Percentiles rank a stretch among this genome's conserved stretches.
Conservation (phyloP, 2,888 invertebrate species). For the Drosophila greeni region DNA sequence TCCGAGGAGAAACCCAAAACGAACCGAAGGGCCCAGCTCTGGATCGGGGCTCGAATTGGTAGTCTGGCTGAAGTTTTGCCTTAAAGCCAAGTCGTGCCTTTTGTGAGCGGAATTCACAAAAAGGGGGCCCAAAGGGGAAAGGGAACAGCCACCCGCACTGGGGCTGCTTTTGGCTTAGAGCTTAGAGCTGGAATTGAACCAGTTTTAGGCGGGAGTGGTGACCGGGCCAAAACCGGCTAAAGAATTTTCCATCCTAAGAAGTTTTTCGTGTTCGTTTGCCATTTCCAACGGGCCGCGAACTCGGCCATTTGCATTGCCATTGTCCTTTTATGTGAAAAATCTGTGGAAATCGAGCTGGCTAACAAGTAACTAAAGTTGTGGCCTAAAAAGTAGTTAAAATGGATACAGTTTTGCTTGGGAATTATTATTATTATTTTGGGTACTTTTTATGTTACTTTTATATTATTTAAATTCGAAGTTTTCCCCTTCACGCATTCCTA, state of each 20-base stretch:
- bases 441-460: neutral
- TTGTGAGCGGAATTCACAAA: constrained; percentile 13
- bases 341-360: neutral
- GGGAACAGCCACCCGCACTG: constrained; percentile 60
- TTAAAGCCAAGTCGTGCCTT: constrained; percentile 27
- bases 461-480: neutral
- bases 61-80: constrained; percentile 19
- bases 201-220: constrained; percentile 68
- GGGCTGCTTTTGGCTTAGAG: constrained; percentile 17
- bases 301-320: constrained; percentile 21
- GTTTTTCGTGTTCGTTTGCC: constrained; percentile 69
- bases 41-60: constrained; percentile 18
- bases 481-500: neutral
- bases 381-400: neutral
- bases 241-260: constrained; percentile 65
- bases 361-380: neutral
- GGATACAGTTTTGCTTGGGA: neutral
- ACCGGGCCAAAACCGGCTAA: constrained; percentile 65
- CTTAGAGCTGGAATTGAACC: constrained; percentile 55
- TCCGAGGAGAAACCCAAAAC: constrained; percentile 15
- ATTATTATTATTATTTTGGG: neutral
- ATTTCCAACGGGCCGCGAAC: constrained; percentile 44
- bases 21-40: constrained; percentile 39
- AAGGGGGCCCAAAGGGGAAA: constrained; percentile 11
- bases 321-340: constrained; percentile 37